These are phyloP conservation scores for Microchrysa polita DNA, from an alignment of 2,888 invertebrate species.

Conservation along the genomic window DNA sequence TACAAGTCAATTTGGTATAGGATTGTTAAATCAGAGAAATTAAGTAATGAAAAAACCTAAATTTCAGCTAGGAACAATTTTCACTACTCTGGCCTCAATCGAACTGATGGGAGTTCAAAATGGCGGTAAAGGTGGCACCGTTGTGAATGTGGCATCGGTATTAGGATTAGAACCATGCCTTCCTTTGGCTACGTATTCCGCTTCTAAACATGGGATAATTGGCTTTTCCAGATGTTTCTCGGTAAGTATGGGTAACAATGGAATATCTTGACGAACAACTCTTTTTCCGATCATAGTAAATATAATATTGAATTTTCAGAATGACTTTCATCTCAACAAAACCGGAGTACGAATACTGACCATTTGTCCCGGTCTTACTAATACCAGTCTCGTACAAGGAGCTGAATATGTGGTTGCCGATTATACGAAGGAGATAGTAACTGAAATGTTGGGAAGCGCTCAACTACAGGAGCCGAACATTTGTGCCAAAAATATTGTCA, in stretches of 20 bases:
- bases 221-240: conserved; percentile 62
- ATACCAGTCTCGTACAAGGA: conserved; percentile 59
- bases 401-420: background rate
- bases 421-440: background rate
- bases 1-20: conserved; percentile 60
- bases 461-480: conserved; percentile 54
- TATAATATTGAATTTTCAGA: conserved; percentile 48
- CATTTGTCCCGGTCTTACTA: conserved; percentile 60
- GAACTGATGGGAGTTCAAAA: conserved; percentile 60
- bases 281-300: too few species aligned
- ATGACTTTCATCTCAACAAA: conserved; percentile 55
- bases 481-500: conserved; percentile 58
- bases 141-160: conserved; percentile 60
- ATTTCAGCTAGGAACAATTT: conserved; percentile 58
- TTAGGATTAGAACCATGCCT: conserved; percentile 60
- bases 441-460: background rate
- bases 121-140: conserved; percentile 59
- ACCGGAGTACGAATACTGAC: conserved; percentile 59
- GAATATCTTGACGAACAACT: background rate
- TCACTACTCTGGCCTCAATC: conserved; percentile 57
- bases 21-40: background rate
- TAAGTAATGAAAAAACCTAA: background rate
- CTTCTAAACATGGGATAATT: conserved; percentile 61
- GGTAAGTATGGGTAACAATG: conserved; percentile 49
- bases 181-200: conserved; percentile 59